Evolutionary conservation across 2,797 vertebrate genomes (phyloP), one percentile per base, ranked within the genome.

Genomic region (Crocidura indochinensis): DNA sequence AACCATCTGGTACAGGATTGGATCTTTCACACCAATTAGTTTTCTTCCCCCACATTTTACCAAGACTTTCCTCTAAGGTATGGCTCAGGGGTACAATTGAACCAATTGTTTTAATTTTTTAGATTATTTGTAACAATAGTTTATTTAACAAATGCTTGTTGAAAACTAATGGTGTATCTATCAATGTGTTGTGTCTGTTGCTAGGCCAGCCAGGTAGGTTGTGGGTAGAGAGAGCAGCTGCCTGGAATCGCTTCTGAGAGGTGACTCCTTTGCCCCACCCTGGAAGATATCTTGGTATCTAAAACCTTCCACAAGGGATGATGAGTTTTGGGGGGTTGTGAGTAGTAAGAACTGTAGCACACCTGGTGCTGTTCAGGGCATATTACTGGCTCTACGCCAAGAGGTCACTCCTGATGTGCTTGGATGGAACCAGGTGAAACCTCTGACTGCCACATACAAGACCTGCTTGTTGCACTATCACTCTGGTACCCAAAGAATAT

Each of bases 21-120:
- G 2, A 2, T 4, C 22, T 85, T 31, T 27, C 6, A 53, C 4
- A 69, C 15, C 26, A 26, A 9, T 79, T 72, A 31, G 44, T 64
- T 96, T 29, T 81, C 38, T 86, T 65, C 2, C 17, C 15, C 19
- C 6, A 46, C 29, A 14, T 24, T 29, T 71, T 29, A 49, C 19
- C 53, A 47, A 76, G 53, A 9, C 38, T 72, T 44, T 53, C 26
- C 2, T 73, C 27, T 53, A 84, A 75, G 15, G 20, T 56, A 4
- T 1, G 24, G 14, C 3, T 71, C 51, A 60, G 8, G 62, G 47
- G 68, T 26, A 83, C 19, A 56, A 64, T 4, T 6, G 29, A 75
- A 67, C 0, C 17, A 69, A 86, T 87, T 69, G 72, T 31, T 86
- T 84, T 68, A 71, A 44, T 60, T 65, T 78, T 84, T 88, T 10